Evolutionary conservation across 2,888 invertebrate genomes (phyloP), one percentile per base, ranked within the genome.

Genomic region (Aspidiotus destructor): DNA sequence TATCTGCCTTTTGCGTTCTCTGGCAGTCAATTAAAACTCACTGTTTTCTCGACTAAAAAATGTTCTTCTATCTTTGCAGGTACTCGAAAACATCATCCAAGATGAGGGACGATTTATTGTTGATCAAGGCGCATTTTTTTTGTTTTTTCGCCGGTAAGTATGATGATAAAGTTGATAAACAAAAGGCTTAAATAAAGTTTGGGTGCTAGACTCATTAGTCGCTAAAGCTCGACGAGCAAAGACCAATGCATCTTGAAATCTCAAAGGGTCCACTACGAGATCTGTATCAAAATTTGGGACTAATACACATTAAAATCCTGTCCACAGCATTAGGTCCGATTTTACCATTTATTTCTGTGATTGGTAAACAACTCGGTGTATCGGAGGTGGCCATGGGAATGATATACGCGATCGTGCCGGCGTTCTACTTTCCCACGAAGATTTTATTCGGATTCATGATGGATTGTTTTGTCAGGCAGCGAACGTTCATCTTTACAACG

Each of bases 41-140:
- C 28, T 5, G 28, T 28, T 28, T 28, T 28, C 28, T 28, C 28
- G 28, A 28, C 1, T 28, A 28, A 28, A 28, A 28, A 28, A 28
- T 28, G 5, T 28, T 28, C 5, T 5, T 28, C 5, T 5, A 28
- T 28, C 2, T 28, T 28, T 28, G 28, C 28, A 28, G 28, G 28
- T 28, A 28, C 28, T 28, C 28, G 1, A 28, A 28, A 28, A 28
- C 5, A 28, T 28, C 28, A 28, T 28, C 5, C 54, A 71, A 60
- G n/a, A 70, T 83, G 73, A 84, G 83, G 77, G 81, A 92, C 65
- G 86, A 91, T 76, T 80, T 91, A 63, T 74, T 92, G 77, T 91
- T 92, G 11, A 82, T 93, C 62, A 93, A 93, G 81, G 85, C 86
- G 0, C 92, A 92, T 76, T 93, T 85, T 76, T 91, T 93, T 79